Percentiles rank a stretch among this genome's conserved stretches.
These are phyloP conservation scores for Caenorhabditis virilis DNA, from an alignment of 2,888 invertebrate genomes.

Conservation along the genomic window DNA sequence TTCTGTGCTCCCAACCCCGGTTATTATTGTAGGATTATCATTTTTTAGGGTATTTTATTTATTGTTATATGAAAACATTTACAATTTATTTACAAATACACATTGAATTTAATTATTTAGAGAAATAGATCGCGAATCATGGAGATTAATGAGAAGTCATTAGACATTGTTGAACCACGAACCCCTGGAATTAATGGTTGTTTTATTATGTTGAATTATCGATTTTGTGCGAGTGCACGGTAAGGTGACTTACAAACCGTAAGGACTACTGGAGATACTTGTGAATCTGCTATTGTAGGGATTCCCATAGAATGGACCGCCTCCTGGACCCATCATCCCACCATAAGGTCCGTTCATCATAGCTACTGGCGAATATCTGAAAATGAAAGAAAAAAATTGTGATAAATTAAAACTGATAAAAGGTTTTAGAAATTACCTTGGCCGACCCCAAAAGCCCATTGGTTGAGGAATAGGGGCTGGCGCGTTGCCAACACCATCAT, in stretches of 20 bases:
- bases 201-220: neutral
- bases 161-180: constrained; percentile 29
- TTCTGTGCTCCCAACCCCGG: no score
- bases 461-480: constrained; percentile 50
- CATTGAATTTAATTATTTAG: constrained; percentile 2
- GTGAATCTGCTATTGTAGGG: constrained; percentile 37
- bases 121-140: constrained; percentile 25
- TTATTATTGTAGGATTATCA: constrained; percentile 22
- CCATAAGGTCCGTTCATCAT: constrained; percentile 28
- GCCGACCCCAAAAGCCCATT: constrained; percentile 56
- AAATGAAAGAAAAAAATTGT: no score
- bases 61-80: constrained; percentile 7
- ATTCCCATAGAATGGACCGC: constrained; percentile 10
- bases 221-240: neutral
- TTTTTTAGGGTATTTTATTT: constrained; percentile 2
- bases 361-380: constrained; percentile 31
- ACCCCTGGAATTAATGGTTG: constrained; percentile 17
- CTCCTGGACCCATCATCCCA: constrained; percentile 19
- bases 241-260: constrained; percentile 48
- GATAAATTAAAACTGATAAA: no score
- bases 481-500: constrained; percentile 48
- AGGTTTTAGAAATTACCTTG: constrained; percentile 21
- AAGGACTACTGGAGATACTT: constrained; percentile 40
- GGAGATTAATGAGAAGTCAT: constrained; percentile 19
- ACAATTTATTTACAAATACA: constrained; percentile 21